Evolutionary conservation across 2,888 invertebrate species (phyloP).

Genomic region (Pristionchus maxplancki): DNA sequence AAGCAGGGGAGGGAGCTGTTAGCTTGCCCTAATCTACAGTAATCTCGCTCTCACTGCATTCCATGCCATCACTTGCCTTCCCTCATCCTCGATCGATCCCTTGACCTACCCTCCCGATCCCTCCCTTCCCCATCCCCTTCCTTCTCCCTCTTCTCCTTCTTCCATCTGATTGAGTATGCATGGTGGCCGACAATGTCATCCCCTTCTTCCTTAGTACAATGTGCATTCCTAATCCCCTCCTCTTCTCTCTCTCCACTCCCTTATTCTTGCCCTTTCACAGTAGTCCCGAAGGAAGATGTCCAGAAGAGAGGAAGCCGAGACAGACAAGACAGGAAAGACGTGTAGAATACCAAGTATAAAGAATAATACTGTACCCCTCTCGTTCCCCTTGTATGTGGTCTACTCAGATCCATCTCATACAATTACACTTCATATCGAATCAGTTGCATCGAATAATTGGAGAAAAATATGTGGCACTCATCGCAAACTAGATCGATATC

Average conservation of each 20-base stretch:
- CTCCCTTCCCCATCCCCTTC: background rate
- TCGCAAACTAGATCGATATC: slow-evolving; percentile 8
- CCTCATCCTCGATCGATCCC: background rate
- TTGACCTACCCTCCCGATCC: background rate
- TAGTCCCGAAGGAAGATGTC: background rate
- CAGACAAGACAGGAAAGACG: background rate
- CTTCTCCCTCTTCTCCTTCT: slow-evolving; percentile 3
- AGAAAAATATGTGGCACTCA: slow-evolving; percentile 31
- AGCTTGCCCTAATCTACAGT: background rate
- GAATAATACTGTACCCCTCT: background rate
- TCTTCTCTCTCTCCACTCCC: background rate
- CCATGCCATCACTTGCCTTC: slow-evolving; percentile 42
- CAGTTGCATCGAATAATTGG: background rate
- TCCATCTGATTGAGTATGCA: slow-evolving; percentile 35
- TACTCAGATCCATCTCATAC: background rate
- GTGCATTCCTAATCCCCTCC: slow-evolving; percentile 36
- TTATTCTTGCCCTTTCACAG: slow-evolving; percentile 32
- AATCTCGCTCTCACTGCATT: slow-evolving; percentile 41
- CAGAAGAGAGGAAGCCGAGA: background rate
- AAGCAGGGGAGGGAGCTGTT: background rate
- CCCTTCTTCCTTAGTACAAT: slow-evolving; percentile 38
- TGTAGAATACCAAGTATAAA: background rate
- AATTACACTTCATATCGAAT: slow-evolving; percentile 31
- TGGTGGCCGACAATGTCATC: slow-evolving; percentile 16
- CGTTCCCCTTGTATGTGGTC: background rate